Evolutionary conservation across 2,888 invertebrate genomes (phyloP), one percentile per base, ranked within the genome.

Genomic region (Meghimatium bilineatum): DNA sequence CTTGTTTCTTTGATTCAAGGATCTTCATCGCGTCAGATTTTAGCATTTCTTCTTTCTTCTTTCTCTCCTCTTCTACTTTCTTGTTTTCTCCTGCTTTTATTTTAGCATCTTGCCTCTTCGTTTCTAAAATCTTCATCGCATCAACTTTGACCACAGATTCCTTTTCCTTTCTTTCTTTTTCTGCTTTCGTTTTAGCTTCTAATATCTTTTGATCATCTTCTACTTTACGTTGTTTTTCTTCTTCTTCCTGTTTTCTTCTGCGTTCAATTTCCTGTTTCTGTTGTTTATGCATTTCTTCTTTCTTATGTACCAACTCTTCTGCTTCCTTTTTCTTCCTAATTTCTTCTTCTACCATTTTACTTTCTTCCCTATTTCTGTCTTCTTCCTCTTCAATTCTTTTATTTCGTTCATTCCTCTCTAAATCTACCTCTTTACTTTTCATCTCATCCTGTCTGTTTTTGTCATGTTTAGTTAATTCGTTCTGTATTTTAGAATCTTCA

Each of bases 261-360:
- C 32, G 20, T 23, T 56, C 34, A n/a, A 34, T 56, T n/a, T 34
- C 2, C 32, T 56, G 38, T 1, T 63, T 32, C 29, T 77, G 52
- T 23, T 74, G 29, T 32, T 74, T 17, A 32, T 52, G 10, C 3
- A 52, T 14, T 74, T 77, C 66, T 38, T 49, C 34, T 10, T 72
- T 72, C 44, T 38, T 44, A n/a, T 44, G 17, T 14, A n/a, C 44
- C 29, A 44, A 10, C 34, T 72, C 44, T 67, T 60, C 63, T 63
- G 44, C 20, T 66, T 60, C 29, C 17, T 44, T 44, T 80, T 80
- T 72, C 72, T 72, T 38, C n/a, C 49, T 44, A 44, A 34, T 17
- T 49, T 72, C 72, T n/a, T 38, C 72, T 49, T 72, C 44, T 26
- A 23, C 10, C 26, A 8, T 71, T 23, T 26, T 71, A 1, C 0